Conservation (phyloP, 2,888 invertebrate genomes). For the Callyntrura sp. region DNA sequence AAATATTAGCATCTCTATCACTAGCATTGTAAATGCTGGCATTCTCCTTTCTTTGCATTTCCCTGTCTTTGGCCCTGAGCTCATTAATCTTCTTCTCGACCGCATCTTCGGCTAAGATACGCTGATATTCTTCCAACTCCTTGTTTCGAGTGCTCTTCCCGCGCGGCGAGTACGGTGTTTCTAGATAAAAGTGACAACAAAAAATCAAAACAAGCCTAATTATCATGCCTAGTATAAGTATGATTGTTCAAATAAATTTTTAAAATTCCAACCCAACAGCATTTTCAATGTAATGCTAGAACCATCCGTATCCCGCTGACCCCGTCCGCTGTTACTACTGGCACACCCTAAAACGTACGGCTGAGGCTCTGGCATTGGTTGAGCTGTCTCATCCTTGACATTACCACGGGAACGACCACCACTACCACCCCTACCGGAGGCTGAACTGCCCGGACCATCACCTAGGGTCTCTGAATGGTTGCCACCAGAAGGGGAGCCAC, state of each 20-base stretch:
- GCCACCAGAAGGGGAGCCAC: not conserved
- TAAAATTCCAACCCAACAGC: conserved; percentile 21
- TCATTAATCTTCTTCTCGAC: not conserved
- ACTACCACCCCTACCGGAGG: not conserved
- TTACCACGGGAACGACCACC: not conserved
- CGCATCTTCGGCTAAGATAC: not conserved
- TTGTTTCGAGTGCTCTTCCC: not conserved
- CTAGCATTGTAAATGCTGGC: not conserved
- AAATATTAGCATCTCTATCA: not conserved
- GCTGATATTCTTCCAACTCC: conserved; percentile 32
- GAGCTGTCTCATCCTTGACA: no score
- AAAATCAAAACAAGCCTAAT: no score
- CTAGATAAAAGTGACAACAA: conserved; percentile 1
- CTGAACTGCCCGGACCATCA: not conserved
- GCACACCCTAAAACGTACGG: conserved; percentile 15
- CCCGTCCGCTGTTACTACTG: not conserved
- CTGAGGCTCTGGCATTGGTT: not conserved
- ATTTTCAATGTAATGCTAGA: not conserved
- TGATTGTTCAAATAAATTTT: not conserved
- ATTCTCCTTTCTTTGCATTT: not conserved
- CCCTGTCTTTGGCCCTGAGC: not conserved
- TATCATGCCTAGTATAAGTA: not conserved
- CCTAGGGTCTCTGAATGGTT: not conserved
- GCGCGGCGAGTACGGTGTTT: conserved; percentile 36
- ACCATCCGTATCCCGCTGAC: not conserved